These are phyloP conservation scores for Phaethornis superciliosus DNA, from an alignment of 2,113 vertebrate genomes.

Conservation along the genomic window DNA sequence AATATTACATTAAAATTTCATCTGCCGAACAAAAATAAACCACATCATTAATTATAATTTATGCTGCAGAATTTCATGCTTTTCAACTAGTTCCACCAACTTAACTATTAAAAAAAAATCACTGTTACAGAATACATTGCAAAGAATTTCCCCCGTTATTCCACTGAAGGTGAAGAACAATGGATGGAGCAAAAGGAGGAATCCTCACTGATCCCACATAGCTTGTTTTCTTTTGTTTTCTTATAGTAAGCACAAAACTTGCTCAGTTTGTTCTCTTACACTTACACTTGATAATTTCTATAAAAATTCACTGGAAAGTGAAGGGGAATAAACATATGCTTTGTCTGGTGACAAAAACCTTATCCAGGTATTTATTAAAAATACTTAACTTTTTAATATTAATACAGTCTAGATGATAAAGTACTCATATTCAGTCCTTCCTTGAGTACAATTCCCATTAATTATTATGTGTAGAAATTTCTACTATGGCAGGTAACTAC, in stretches of 20 bases:
- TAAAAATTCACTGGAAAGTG: not conserved
- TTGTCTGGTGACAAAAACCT: not conserved
- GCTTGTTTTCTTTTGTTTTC: not conserved
- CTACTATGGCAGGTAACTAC: not conserved
- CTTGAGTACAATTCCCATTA: not conserved
- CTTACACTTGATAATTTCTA: not conserved
- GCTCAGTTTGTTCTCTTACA: not conserved
- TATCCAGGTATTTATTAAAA: not conserved
- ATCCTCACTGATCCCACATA: not conserved
- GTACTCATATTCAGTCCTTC: not conserved
- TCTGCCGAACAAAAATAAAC: slow-evolving; percentile 40
- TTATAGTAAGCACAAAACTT: not conserved
- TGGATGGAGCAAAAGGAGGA: not conserved
- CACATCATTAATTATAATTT: slow-evolving; percentile 46
- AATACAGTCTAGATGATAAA: not conserved
- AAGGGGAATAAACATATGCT: not conserved
- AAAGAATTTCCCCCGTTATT: not conserved
- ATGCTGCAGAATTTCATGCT: slow-evolving; percentile 40
- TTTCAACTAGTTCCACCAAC: not conserved
- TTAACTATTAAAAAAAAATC: slow-evolving; percentile 3
- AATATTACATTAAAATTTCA: slow-evolving; percentile 56
- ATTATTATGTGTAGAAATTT: not conserved
- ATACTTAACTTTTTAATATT: not conserved
- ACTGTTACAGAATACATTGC: not conserved
- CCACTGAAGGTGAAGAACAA: not conserved